phyloP scores from a whole-genome alignment of 2,113 vertebrate species.

The Corvus moneduloides region DNA sequence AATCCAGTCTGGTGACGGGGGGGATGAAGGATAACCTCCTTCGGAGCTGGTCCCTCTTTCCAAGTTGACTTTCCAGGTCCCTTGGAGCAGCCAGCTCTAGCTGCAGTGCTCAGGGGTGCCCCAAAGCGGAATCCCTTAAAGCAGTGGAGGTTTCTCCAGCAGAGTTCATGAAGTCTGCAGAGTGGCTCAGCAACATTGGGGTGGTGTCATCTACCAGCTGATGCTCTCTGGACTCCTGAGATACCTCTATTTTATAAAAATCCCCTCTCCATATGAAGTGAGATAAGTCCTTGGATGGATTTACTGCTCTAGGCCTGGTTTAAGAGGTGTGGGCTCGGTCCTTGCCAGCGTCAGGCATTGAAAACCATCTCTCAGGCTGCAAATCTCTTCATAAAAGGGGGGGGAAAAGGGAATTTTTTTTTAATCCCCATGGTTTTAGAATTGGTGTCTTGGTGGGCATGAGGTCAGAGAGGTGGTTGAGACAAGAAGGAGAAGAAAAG shows the following conservation, averaged over 20 bases:
- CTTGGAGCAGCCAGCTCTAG: background rate
- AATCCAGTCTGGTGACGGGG: background rate
- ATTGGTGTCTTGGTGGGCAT: background rate
- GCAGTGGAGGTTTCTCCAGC: background rate
- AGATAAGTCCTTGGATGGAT: background rate
- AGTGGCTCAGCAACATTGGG: fast-evolving
- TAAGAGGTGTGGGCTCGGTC: fast-evolving
- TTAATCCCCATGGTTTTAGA: background rate
- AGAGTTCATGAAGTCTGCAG: background rate
- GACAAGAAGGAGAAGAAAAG: background rate
- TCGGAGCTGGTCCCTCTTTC: background rate
- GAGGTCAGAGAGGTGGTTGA: background rate
- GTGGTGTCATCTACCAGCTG: background rate
- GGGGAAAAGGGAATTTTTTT: fast-evolving
- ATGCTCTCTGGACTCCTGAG: fast-evolving
- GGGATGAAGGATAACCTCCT: background rate
- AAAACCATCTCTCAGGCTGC: background rate
- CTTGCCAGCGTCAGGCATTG: background rate
- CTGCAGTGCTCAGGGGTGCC: background rate
- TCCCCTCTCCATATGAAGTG: background rate
- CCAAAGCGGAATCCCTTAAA: background rate
- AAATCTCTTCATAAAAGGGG: background rate
- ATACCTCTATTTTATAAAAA: background rate
- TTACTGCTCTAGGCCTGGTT: background rate
- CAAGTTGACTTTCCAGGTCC: background rate